Percentiles rank a stretch among this genome's conserved stretches.
Conservation (phyloP, 2,797 vertebrate genomes). For the Huso huso region DNA sequence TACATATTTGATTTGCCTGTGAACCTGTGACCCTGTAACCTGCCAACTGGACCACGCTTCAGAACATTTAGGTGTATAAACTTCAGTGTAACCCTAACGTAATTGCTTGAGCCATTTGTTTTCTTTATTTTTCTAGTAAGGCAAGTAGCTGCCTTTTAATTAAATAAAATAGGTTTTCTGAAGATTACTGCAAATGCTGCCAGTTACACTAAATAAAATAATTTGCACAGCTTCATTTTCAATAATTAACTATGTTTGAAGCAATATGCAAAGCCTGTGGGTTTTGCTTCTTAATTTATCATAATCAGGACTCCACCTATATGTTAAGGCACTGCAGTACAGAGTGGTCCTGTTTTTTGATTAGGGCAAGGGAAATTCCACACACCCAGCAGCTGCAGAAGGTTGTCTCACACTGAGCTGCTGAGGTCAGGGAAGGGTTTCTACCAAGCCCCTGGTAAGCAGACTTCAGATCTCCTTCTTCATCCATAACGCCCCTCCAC, state of each 20-base stretch:
- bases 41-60: too few species aligned
- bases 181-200: too few species aligned
- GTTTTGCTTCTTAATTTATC: conserved; percentile 19
- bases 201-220: too few species aligned
- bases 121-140: too few species aligned
- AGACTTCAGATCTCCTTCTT: not conserved
- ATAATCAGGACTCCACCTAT: conserved; percentile 19
- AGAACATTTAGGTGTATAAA: too few species aligned
- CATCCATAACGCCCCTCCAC: not conserved
- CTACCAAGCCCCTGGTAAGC: not conserved
- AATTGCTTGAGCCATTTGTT: too few species aligned
- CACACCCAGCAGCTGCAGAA: conserved; percentile 4
- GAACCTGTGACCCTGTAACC: too few species aligned
- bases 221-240: conserved; percentile 18
- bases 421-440: conserved; percentile 2
- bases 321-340: not conserved
- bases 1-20: too few species aligned
- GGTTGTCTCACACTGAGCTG: not conserved
- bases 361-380: not conserved
- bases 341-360: conserved; percentile 16
- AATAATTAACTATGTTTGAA: conserved; percentile 4
- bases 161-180: too few species aligned
- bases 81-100: too few species aligned
- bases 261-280: conserved; percentile 10
- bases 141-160: too few species aligned